Evolutionary conservation across 2,113 vertebrate genomes (phyloP), one percentile per base, ranked within the genome.

Genomic region (Salvelinus namaycush): DNA sequence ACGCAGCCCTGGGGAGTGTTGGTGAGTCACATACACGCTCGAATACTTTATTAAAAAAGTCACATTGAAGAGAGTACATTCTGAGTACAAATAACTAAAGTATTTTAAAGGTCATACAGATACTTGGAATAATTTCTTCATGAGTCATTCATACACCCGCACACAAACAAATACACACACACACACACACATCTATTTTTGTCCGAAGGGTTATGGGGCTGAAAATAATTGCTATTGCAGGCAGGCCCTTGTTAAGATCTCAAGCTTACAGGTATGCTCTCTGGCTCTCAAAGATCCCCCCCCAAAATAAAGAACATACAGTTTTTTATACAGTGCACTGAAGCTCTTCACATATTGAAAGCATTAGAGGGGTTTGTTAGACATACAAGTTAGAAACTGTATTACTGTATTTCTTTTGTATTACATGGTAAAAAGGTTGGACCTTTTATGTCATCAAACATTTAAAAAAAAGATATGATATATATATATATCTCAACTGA

Each of bases 1-100:
- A 93, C 5, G 89, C 92, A 26, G 92, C 93, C n/a, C 88, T 95
- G 1, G 94, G 94, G 26, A 94, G 92, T 57, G 90, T 94, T 66
- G 94, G 94, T 95, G 78, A 90, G 93, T 76, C 5, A 67, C 65
- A 22, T 14, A 29, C 67, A 48, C 3, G n/a, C 34, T 48, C 9
- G 20, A 48, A 4, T 22, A 18, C 31, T 48, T 70, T n/a, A 9
- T 70, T 44, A 24, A 14, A 70, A 13, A 44, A 18, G 27, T 11
- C 22, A 14, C 3, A 57, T 57, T 57, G 6, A 57, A 11, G 20
- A 57, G 54, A 57, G 4, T 20, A 20, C 20, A 7, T 44, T 57
- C 3, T 57, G 54, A 57, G 54, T 14, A 57, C 4, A 57, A 57
- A 57, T 16, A 20, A 57, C 16, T 20, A 1, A 57, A 14, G 20